Evolutionary conservation across 2,888 invertebrate species (phyloP).

Genomic region (Dysmachus trigonus): DNA sequence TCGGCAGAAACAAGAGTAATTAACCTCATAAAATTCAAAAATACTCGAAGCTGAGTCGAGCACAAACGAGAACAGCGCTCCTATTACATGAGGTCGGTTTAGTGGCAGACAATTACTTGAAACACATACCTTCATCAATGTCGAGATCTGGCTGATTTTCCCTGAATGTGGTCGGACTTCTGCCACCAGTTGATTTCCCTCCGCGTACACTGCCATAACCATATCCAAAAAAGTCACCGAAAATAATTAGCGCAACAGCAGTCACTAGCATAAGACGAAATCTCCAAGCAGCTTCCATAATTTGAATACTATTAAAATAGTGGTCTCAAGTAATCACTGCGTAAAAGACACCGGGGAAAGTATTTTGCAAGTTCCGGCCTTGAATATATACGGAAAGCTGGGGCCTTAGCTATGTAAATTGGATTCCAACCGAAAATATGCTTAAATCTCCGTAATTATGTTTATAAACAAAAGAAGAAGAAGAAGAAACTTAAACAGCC

Average conservation of each 20-base stretch:
- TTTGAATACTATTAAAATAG: not conserved
- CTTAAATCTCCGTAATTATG: not conserved
- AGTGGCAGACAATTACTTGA: not conserved
- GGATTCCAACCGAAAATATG: not conserved
- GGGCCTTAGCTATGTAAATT: not conserved
- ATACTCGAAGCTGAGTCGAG: not conserved
- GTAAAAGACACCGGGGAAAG: not conserved
- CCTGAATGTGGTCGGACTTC: conserved; percentile 58
- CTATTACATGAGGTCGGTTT: not conserved
- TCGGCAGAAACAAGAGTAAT: not conserved
- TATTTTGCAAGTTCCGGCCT: not conserved
- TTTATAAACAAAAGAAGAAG: conserved; percentile 16
- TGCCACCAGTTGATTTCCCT: conserved; percentile 57
- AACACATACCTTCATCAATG: conserved; percentile 61
- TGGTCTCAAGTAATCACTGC: not conserved
- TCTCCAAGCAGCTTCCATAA: conserved; percentile 63
- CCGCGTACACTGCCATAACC: conserved; percentile 58
- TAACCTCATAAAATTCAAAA: not conserved
- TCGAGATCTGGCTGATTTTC: conserved; percentile 62
- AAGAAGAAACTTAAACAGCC: conserved; percentile 18
- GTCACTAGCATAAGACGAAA: conserved; percentile 62
- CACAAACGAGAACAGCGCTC: not conserved
- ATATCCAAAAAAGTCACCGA: conserved; percentile 63
- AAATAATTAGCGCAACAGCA: conserved; percentile 60
- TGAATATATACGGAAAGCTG: not conserved